Base-by-base conservation (phyloP, 2,888 invertebrate genomes). In the Zaprionus lineosus region DNA sequence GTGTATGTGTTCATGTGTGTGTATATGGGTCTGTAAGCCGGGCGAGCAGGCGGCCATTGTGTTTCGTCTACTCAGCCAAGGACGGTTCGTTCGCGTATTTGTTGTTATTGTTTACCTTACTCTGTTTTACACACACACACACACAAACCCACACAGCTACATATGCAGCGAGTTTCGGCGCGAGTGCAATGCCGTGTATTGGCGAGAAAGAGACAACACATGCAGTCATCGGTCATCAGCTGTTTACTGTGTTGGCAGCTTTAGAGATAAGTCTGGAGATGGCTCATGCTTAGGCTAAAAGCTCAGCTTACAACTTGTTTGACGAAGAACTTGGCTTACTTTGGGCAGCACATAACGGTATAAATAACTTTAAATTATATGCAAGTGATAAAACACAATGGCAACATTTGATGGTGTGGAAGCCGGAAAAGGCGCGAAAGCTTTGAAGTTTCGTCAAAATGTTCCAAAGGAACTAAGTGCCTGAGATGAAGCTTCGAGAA, bases 41-140 rank as follows among this genome's bases (percentile, higher is more conserved):
- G 66, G 68, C 37, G 55, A 34, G 53, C 29, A 40, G 47, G 21
- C 34, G 48, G 29, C 62, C 40, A 21, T 14, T 3, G 40, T 37
- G 15, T 39, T 19, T 44, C 52, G 58, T 46, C 52, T 16, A 71
- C 39, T 55, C 57, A 47, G 50, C 56, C 53, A 50, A 47, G 50
- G 53, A 65, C 61, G 66, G 61, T 61, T 65, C 53, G 50, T 61
- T 57, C 14, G 40, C 53, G 40, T 50, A 57, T 66, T 74, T 74
- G 77, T 84, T 79, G 71, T 77, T 77, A 73, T 74, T 84, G 84
- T 79, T 84, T 84, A 82, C 78, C 52, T 72, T 77, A 24, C 24
- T 2, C 4, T 8, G 2, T 8, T n/a, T 8, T n/a, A 24, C 24
- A 24, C 4, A 52, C 39, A 24, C 11, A 33, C 15, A 29, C 9